Percentiles rank a stretch among this genome's conserved stretches.
These are phyloP conservation scores for Stylophora pistillata DNA, from an alignment of 64 coral and sea anemone genomes.

Conservation along the genomic window DNA sequence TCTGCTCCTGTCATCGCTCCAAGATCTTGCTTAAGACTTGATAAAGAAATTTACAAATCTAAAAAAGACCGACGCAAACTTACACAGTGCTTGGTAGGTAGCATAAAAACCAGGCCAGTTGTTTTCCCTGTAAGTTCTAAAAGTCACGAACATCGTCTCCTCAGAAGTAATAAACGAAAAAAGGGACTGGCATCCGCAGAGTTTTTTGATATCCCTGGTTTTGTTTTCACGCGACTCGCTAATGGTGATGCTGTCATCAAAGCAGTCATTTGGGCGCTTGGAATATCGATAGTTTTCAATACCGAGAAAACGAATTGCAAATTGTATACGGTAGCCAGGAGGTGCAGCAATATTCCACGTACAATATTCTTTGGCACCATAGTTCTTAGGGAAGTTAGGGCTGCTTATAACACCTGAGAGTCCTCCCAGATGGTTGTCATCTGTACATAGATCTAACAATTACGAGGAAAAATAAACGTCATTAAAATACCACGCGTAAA, in stretches of 20 bases:
- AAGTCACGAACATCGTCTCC: not conserved
- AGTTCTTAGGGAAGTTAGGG: constrained; percentile 36
- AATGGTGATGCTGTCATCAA: not conserved
- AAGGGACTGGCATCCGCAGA: not conserved
- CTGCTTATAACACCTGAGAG: not conserved
- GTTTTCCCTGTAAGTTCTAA: not conserved
- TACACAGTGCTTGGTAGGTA: constrained; percentile 12
- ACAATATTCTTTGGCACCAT: not conserved
- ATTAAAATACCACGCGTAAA: not conserved
- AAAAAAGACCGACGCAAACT: not conserved
- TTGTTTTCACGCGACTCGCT: not conserved
- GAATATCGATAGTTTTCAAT: constrained; percentile 2
- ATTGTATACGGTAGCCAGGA: constrained; percentile 10
- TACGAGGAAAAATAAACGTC: not conserved
- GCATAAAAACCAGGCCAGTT: constrained; percentile 45
- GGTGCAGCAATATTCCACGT: constrained; percentile 1
- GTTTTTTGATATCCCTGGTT: not conserved
- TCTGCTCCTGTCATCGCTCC: no score
- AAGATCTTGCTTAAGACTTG: no score
- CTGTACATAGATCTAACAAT: not conserved
- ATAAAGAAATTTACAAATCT: not conserved
- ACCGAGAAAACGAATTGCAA: constrained; percentile 5
- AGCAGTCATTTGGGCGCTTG: not conserved
- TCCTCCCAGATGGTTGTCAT: not conserved
- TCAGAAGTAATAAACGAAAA: not conserved